phyloP scores from a whole-genome alignment of 2,113 vertebrate species.

The Australoheros scitulus region DNA sequence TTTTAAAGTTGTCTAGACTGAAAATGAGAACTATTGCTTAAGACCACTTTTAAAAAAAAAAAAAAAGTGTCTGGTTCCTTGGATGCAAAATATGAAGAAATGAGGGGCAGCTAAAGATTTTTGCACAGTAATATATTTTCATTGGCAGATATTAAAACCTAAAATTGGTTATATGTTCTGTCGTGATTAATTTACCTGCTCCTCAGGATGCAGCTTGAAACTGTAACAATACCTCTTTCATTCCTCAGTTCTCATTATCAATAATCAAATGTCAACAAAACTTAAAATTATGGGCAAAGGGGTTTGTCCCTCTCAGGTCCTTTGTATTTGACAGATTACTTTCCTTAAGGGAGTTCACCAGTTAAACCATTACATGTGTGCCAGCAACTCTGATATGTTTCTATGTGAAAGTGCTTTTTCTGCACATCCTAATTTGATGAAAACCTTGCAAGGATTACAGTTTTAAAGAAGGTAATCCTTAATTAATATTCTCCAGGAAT shows the following conservation, averaged over 20 bases:
- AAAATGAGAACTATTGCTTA: too few species aligned
- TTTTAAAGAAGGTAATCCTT: not conserved
- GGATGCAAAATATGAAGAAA: too few species aligned
- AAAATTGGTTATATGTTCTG: too few species aligned
- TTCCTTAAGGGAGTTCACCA: not conserved
- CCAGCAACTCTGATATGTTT: not conserved
- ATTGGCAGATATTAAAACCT: too few species aligned
- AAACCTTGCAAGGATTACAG: not conserved
- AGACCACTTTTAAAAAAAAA: too few species aligned
- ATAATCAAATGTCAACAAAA: not conserved
- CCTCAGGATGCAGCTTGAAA: not conserved
- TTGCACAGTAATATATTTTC: too few species aligned
- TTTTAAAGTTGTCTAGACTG: too few species aligned
- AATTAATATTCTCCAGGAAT: slow-evolving; percentile 5
- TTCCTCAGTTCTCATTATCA: not conserved
- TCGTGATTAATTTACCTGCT: not conserved
- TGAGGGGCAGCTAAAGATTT: too few species aligned
- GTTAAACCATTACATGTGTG: not conserved
- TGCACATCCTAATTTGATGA: not conserved
- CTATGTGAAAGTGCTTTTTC: not conserved
- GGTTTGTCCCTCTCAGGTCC: not conserved
- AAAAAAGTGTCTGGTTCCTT: too few species aligned
- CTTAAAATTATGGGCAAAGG: not conserved
- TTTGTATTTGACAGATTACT: not conserved
- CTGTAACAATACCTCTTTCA: not conserved